Evolutionary conservation across 2,113 vertebrate species (phyloP).

Genomic region (Gallinago paraguaiae): DNA sequence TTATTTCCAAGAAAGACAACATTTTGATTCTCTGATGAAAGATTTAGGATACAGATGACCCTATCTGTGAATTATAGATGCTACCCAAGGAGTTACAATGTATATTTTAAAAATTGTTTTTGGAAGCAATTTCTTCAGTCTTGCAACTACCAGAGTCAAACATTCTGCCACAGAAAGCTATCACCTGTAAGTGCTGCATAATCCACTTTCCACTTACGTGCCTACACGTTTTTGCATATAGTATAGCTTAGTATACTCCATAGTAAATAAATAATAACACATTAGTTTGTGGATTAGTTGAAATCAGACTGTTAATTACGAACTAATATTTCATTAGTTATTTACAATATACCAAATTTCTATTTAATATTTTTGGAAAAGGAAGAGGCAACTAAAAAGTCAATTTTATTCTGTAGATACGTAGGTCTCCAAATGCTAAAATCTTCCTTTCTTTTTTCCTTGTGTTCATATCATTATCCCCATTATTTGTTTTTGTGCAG

Average conservation of each 20-base stretch:
- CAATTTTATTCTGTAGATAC: not conserved
- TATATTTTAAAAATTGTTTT: not conserved
- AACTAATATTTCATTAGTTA: not conserved
- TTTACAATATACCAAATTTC: not conserved
- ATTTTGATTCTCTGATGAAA: constrained; percentile 34
- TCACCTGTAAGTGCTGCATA: not conserved
- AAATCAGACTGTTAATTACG: not conserved
- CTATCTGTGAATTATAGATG: constrained; percentile 8
- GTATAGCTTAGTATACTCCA: not conserved
- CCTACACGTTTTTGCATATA: not conserved
- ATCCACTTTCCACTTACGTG: not conserved
- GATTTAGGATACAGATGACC: not conserved
- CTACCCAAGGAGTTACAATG: constrained; percentile 6
- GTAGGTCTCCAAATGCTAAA: not conserved
- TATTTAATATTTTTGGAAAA: not conserved
- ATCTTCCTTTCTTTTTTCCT: not conserved
- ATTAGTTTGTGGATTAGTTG: not conserved
- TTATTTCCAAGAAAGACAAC: not conserved
- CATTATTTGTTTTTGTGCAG: not conserved
- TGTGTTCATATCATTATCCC: not conserved
- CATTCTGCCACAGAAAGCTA: constrained; percentile 27
- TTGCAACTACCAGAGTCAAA: not conserved
- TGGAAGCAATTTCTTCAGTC: not conserved
- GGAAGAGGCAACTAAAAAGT: not conserved
- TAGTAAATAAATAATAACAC: not conserved